These are phyloP conservation scores for Condylura cristata DNA, from an alignment of 2,113 vertebrate genomes.

Conservation along the genomic window DNA sequence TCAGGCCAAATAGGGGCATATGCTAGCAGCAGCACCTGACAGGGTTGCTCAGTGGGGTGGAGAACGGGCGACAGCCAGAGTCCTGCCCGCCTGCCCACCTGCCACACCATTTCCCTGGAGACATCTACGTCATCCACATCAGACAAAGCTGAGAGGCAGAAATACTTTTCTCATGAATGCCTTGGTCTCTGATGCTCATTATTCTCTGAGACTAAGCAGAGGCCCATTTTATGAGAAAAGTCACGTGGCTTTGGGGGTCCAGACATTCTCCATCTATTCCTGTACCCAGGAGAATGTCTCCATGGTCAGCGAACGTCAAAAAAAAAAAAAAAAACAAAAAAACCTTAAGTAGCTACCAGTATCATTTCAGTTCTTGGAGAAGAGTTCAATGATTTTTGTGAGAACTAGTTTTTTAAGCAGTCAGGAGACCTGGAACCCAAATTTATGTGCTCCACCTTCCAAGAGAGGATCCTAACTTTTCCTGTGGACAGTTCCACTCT, in stretches of 20 bases:
- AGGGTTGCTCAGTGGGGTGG: not conserved
- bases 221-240: not conserved
- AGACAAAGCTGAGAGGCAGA: not conserved
- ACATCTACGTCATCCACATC: fast-evolving
- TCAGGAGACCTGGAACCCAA: no score
- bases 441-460: not conserved
- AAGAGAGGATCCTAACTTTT: not conserved
- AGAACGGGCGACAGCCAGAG: not conserved
- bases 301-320: not conserved
- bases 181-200: not conserved
- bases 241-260: not conserved
- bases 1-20: not conserved
- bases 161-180: not conserved
- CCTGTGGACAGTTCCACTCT: not conserved
- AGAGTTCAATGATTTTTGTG: not conserved
- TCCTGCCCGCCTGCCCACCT: not conserved
- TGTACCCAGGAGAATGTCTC: not conserved
- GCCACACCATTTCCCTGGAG: not conserved
- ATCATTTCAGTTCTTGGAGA: not conserved
- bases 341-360: not conserved
- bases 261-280: not conserved
- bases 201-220: not conserved
- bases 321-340: not conserved
- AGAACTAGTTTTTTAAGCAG: not conserved
- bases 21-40: not conserved